Evolutionary conservation across 2,797 vertebrate species (phyloP).

Genomic region (Mus spretus): DNA sequence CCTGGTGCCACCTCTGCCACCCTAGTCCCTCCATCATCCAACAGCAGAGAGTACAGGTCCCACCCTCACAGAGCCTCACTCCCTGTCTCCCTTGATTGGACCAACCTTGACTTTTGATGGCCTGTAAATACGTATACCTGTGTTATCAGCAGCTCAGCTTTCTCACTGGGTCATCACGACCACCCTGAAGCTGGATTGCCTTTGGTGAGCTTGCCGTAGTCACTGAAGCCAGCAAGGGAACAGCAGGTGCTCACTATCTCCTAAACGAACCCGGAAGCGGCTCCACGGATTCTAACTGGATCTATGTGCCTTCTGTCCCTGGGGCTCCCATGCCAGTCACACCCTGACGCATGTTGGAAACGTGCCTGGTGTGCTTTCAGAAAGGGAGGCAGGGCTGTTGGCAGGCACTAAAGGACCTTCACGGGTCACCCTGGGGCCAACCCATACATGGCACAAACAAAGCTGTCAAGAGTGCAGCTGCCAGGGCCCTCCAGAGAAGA

Average conservation of each 20-base stretch:
- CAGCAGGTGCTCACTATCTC: neutral
- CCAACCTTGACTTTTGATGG: rapidly evolving
- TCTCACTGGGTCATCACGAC: neutral
- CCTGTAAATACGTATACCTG: rapidly evolving
- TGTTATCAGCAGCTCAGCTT: neutral
- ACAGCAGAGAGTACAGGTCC: neutral
- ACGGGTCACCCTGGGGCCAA: no score
- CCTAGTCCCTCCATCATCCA: neutral
- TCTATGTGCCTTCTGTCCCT: neutral
- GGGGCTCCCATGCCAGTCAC: rapidly evolving
- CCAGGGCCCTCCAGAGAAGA: neutral
- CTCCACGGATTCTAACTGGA: neutral
- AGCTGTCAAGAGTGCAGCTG: neutral
- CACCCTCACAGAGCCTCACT: rapidly evolving
- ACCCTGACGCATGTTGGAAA: neutral
- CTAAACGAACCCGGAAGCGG: rapidly evolving
- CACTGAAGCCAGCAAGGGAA: neutral
- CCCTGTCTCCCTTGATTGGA: neutral
- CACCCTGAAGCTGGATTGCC: neutral
- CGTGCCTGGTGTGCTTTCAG: neutral
- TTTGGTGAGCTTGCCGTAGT: neutral
- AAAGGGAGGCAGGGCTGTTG: neutral
- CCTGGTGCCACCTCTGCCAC: neutral
- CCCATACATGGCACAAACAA: neutral
- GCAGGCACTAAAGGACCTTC: neutral